Evolutionary conservation across 2,888 invertebrate genomes (phyloP), one percentile per base, ranked within the genome.

Genomic region (Conops quadrifasciatus): DNA sequence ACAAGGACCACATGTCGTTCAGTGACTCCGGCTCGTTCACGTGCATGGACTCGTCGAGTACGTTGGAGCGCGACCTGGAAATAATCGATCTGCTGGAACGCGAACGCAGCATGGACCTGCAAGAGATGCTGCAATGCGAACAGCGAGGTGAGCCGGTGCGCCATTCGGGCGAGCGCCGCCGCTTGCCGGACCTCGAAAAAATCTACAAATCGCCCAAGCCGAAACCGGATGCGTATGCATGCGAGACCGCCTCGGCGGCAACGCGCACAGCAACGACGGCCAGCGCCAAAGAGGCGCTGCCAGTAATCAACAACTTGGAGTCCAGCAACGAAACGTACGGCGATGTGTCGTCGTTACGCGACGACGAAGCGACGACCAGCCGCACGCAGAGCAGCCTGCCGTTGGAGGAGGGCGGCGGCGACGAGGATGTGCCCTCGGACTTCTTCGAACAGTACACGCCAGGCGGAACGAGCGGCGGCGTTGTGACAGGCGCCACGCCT

Each of bases 101-200:
- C n/a, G 85, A 86, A 74, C 82, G 86, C 59, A 86, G 83, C 76
- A 82, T 85, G 81, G 85, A 86, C 71, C 82, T 86, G 59, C 85
- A 85, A 71, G 85, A 86, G 26, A 83, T 85, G 79, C 77, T 86
- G 58, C 82, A 80, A 70, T 80, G 81, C 2, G 86, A 86, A 49
- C 78, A 80, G 73, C 78, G 79, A 21, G 80, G 81, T 49, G 85
- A 82, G 65, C 78, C 78, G 21, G 76, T 81, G 21, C 81, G 83
- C 2, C 67, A 78, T 4, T 74, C 77, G 13, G 77, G 79, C 13
- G 80, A 79, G 2, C 81, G 84, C 1, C 78, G 85, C 1, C 82
- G 82, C 21, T 65, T 86, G 67, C 86, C 86, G 4, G 85, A 86
- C 65, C 80, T 86, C 45, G 85, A 81, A 21, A 85, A 85, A 71